phyloP scores from a whole-genome alignment of 2,113 vertebrate genomes.

The Tyto alba region DNA sequence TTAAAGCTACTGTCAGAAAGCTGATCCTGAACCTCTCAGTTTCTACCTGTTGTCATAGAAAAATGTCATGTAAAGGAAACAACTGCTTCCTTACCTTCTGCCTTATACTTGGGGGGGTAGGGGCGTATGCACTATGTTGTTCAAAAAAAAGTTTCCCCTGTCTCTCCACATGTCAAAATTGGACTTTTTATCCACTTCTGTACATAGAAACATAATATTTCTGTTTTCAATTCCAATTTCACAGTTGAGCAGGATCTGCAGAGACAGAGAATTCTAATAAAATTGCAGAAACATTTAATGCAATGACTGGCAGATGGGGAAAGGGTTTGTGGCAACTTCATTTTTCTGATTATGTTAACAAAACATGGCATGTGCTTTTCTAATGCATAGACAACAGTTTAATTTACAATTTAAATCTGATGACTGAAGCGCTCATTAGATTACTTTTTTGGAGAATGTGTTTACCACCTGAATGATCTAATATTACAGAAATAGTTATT shows the following conservation, averaged over 20 bases:
- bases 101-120: neutral
- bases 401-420: conserved; percentile 70
- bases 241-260: conserved; percentile 78
- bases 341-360: conserved; percentile 81
- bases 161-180: conserved; percentile 59
- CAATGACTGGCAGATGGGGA: conserved; percentile 76
- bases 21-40: neutral
- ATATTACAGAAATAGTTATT: conserved; percentile 17
- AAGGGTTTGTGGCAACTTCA: conserved; percentile 67
- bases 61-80: neutral
- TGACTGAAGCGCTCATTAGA: conserved; percentile 59
- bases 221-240: conserved; percentile 84
- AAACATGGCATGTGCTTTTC: conserved; percentile 69
- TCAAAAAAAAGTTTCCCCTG: neutral
- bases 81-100: neutral
- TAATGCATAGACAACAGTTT: conserved; percentile 53
- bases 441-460: neutral
- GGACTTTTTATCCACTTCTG: conserved; percentile 65
- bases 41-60: neutral
- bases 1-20: neutral
- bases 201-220: conserved; percentile 76
- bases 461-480: conserved; percentile 56
- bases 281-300: conserved; percentile 75
- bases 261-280: conserved; percentile 78
- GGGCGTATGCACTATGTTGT: neutral